phyloP scores from a whole-genome alignment of 2,888 invertebrate species.

The Trisateles emortualis region DNA sequence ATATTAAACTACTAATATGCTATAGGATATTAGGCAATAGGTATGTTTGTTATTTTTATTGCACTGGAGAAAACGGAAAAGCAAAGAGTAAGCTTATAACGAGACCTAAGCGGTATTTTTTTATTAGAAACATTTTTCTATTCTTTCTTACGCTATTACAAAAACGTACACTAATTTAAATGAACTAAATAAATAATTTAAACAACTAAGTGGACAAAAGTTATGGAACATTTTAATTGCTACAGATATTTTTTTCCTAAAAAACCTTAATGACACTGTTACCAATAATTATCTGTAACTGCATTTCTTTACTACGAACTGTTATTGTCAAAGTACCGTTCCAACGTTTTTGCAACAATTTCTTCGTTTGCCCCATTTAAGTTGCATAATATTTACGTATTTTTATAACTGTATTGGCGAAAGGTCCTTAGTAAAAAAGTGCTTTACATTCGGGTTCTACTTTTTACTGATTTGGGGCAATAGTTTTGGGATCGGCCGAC shows the following conservation, averaged over 20 bases:
- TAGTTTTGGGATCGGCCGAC: constrained; percentile 53
- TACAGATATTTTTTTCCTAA: constrained; percentile 30
- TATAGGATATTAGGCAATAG: too few relatives aligned
- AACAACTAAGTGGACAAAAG: constrained; percentile 3
- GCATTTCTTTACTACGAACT: constrained; percentile 58
- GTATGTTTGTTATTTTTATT: too few relatives aligned
- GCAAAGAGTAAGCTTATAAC: too few relatives aligned
- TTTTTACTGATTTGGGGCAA: constrained; percentile 80
- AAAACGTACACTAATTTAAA: background rate
- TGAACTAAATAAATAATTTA: background rate
- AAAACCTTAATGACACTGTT: constrained; percentile 42
- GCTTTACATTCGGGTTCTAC: constrained; percentile 74
- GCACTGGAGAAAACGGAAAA: too few relatives aligned
- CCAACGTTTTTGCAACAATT: constrained; percentile 59
- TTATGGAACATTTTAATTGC: constrained; percentile 14
- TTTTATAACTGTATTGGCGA: constrained; percentile 46
- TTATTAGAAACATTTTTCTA: too few relatives aligned
- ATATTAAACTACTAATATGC: too few relatives aligned
- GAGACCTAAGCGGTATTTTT: too few relatives aligned
- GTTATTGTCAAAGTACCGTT: constrained; percentile 56
- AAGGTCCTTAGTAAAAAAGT: constrained; percentile 57
- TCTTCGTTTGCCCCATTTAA: constrained; percentile 58
- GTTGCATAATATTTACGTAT: constrained; percentile 59
- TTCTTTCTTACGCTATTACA: too few relatives aligned
- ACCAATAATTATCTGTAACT: constrained; percentile 50